Evolutionary conservation across 2,888 invertebrate genomes (phyloP), one percentile per base, ranked within the genome.

Genomic region (Tiliacea citrago): DNA sequence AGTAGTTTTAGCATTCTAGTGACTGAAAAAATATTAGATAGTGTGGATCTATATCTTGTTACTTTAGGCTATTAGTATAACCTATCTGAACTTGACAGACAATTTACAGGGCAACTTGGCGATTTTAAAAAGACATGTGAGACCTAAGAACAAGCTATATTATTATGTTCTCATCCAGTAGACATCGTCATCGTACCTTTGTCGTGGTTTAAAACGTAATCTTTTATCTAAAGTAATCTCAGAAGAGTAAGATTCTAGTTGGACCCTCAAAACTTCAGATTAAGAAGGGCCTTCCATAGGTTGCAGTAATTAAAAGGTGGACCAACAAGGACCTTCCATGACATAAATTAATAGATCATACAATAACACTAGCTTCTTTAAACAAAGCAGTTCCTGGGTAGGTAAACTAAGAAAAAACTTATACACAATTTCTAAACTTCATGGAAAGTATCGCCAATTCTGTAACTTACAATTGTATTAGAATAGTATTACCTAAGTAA

Each of bases 1-100:
- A 60, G 29, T 55, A 51, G 53, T 67, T 62, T 55, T 58, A 77
- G 51, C 66, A 72, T 45, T 53, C 35, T 55, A 57, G 42, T 61
- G 42, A 29, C 58, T n/a, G n/a, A n/a, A n/a, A n/a, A n/a, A n/a
- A 29, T 13, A 42, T 53, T 53, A 35, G 57, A 57, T 53, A 61
- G 16, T 49, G n/a, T 16, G n/a, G 29, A 68, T 45, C 35, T 42
- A 6, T 21, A 57, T 21, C 18, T 29, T 51, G 42, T 61, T 53
- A n/a, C 29, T 42, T 49, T 9, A 49, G 13, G 3, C 8, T 42
- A 42, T 42, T 42, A 9, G 10, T 55, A n/a, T 21, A 58, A 24
- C 21, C 45, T 29, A 16, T 5, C 21, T n/a, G 21, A 57, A 75
- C 18, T 49, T 35, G 4, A 62, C 10, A n/a, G 8, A 45, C 18